phyloP scores from a whole-genome alignment of 2,797 vertebrate species.

The Podarcis siculus region DNA sequence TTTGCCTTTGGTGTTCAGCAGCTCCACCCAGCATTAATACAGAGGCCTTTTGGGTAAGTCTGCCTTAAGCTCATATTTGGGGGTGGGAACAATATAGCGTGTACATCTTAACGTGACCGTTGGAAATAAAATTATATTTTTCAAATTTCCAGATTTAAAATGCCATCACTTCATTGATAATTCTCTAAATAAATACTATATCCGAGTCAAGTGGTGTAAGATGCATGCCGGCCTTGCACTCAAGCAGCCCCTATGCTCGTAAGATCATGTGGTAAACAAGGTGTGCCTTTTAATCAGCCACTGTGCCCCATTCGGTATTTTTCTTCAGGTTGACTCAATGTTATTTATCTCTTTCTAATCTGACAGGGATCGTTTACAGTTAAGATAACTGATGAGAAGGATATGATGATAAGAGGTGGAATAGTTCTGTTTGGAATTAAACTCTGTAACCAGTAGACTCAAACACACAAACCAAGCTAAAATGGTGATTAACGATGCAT shows the following conservation, averaged over 20 bases:
- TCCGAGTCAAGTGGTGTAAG: conserved; percentile 81
- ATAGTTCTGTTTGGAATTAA: conserved; percentile 96
- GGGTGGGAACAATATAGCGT: conserved; percentile 48
- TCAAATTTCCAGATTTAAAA: conserved; percentile 63
- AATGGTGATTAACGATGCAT: conserved; percentile 99
- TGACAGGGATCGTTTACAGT: conserved; percentile 98
- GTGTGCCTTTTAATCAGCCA: conserved; percentile 81
- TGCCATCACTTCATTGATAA: conserved; percentile 66
- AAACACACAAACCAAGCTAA: conserved; percentile 94
- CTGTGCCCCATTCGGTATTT: conserved; percentile 73
- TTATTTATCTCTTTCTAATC: conserved; percentile 99
- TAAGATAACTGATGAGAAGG: conserved; percentile 97
- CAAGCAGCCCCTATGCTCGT: conserved; percentile 59
- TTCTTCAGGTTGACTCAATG: conserved; percentile 93
- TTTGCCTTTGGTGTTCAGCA: conserved; percentile 98
- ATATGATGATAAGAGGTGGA: conserved; percentile 97
- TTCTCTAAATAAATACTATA: conserved; percentile 71
- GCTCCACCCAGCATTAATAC: conserved; percentile 98
- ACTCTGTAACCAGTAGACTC: conserved; percentile 98
- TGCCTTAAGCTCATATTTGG: conserved; percentile 39
- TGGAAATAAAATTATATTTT: conserved; percentile 52
- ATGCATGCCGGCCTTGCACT: conserved; percentile 61
- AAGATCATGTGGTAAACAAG: conserved; percentile 74
- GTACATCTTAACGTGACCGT: conserved; percentile 57
- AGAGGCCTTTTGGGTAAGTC: conserved; percentile 99